These are phyloP conservation scores for Phortica magna DNA, from an alignment of 2,888 invertebrate genomes.

Conservation along the genomic window DNA sequence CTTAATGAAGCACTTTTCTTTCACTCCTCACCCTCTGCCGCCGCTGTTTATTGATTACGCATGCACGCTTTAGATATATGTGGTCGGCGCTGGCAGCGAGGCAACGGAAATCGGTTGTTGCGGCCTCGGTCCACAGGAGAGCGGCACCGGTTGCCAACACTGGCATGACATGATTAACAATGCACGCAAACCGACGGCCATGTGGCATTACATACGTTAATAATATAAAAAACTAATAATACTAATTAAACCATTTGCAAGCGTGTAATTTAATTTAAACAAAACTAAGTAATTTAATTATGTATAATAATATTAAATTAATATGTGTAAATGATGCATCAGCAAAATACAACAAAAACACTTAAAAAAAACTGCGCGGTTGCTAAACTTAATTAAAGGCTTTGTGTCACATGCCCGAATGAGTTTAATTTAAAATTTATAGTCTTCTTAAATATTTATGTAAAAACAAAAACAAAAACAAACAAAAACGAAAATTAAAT, in stretches of 20 bases:
- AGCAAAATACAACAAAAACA: not conserved
- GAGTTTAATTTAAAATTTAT: not conserved
- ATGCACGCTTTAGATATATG: constrained; percentile 77
- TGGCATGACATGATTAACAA: constrained; percentile 94
- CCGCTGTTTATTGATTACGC: too few species aligned
- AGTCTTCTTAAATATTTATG: not conserved
- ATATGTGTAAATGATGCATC: not conserved
- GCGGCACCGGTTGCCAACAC: constrained; percentile 83
- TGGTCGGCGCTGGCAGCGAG: constrained; percentile 77
- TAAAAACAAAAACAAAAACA: not conserved
- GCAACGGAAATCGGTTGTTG: constrained; percentile 77
- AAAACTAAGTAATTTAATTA: constrained; percentile 2
- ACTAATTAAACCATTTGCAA: not conserved
- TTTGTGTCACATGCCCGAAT: not conserved
- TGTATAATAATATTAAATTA: constrained; percentile 1
- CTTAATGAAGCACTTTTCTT: not conserved
- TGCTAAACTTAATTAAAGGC: not conserved
- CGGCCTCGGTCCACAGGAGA: constrained; percentile 77
- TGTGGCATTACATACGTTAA: constrained; percentile 92
- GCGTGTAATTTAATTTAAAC: not conserved
- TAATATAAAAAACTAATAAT: constrained; percentile 1
- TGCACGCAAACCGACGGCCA: constrained; percentile 91
- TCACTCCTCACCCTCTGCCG: too few species aligned
- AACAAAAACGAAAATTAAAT: not conserved
- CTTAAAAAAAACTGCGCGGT: not conserved